phyloP scores from a whole-genome alignment of 2,888 invertebrate genomes.

The Acleris sparsana region DNA sequence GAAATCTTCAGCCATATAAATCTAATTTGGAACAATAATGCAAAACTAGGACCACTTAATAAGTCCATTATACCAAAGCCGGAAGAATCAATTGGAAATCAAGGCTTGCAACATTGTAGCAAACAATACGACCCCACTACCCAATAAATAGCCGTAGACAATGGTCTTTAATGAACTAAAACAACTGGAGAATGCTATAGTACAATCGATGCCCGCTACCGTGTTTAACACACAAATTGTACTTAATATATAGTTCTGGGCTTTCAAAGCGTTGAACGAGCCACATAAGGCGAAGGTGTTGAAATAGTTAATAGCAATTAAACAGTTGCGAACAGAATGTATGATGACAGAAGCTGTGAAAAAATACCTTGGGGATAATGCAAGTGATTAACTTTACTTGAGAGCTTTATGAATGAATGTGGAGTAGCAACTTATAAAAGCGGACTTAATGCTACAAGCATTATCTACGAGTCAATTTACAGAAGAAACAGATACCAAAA shows the following conservation, averaged over 20 bases:
- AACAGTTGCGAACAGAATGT: constrained; percentile 16
- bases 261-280: constrained; percentile 43
- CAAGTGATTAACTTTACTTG: too few relatives aligned
- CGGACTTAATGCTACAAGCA: too few relatives aligned
- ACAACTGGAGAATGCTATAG: constrained; percentile 40
- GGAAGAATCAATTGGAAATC: constrained; percentile 41
- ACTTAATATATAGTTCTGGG: too few relatives aligned
- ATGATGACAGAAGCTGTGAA: constrained; percentile 27
- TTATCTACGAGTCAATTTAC: too few relatives aligned
- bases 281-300: constrained; percentile 48
- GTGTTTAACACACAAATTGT: too few relatives aligned
- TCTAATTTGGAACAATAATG: not conserved
- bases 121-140: constrained; percentile 42
- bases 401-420: too few relatives aligned
- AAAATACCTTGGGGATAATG: not conserved
- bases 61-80: constrained; percentile 25
- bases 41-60: constrained; percentile 16
- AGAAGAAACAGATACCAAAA: too few relatives aligned
- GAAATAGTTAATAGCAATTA: constrained; percentile 42
- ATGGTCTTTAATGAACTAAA: constrained; percentile 51
- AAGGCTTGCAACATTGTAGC: constrained; percentile 39
- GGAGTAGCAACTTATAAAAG: too few relatives aligned
- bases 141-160: constrained; percentile 50
- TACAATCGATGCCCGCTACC: too few relatives aligned
- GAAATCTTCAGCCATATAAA: not conserved